phyloP scores from a whole-genome alignment of 2,113 vertebrate genomes.

The Plecotus auritus region DNA sequence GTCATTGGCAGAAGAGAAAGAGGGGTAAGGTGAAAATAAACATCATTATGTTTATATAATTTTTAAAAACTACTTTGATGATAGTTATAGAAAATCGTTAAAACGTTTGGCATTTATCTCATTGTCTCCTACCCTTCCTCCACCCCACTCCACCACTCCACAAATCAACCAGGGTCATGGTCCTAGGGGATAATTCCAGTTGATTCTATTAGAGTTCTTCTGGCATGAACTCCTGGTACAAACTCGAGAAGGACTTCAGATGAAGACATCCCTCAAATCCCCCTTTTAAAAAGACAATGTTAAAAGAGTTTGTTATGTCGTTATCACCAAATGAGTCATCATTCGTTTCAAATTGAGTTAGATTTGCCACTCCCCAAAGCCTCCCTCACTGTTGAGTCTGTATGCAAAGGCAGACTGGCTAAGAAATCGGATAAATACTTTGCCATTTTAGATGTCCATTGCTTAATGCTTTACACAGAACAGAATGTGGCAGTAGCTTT shows the following conservation, averaged over 20 bases:
- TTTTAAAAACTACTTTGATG: not conserved
- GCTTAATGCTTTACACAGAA: not conserved
- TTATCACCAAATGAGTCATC: not conserved
- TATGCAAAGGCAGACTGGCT: not conserved
- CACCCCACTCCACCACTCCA: too few species aligned
- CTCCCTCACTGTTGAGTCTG: not conserved
- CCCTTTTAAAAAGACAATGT: not conserved
- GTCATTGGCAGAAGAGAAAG: not conserved
- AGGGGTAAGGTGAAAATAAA: not conserved
- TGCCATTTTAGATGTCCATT: not conserved
- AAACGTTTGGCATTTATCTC: not conserved
- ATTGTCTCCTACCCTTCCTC: not conserved
- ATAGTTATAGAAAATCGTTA: not conserved
- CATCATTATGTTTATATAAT: not conserved
- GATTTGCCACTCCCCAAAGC: not conserved
- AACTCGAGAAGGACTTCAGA: not conserved
- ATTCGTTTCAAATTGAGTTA: not conserved
- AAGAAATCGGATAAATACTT: not conserved
- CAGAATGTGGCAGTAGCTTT: not conserved
- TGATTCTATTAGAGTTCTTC: not conserved
- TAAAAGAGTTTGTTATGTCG: not conserved
- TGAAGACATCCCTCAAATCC: not conserved
- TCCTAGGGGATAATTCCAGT: not conserved
- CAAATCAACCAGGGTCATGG: not conserved
- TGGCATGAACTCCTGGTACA: not conserved